Conservation (phyloP, 2,113 vertebrate species). For the Gavialis gangeticus region DNA sequence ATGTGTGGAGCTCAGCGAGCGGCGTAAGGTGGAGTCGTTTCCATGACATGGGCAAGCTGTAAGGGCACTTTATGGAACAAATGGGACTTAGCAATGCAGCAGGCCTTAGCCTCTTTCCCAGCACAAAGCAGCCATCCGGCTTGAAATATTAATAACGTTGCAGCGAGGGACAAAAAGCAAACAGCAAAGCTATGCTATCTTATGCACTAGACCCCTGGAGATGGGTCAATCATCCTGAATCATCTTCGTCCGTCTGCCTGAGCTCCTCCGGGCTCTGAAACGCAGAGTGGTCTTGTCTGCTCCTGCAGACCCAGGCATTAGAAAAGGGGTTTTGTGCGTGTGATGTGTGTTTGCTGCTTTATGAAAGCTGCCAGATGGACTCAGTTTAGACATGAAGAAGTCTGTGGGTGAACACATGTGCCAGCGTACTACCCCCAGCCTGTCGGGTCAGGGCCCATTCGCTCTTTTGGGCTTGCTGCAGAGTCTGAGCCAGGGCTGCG, state of each 20-base stretch:
- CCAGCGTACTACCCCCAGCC: neutral
- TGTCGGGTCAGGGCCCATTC: neutral
- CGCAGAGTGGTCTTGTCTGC: fast-evolving
- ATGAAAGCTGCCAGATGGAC: fast-evolving
- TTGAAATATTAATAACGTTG: neutral
- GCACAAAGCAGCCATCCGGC: neutral
- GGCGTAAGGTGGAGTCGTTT: neutral
- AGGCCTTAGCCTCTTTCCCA: neutral
- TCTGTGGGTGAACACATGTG: fast-evolving
- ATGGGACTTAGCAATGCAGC: neutral
- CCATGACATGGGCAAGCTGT: fast-evolving
- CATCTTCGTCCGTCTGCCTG: fast-evolving
- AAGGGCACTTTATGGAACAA: neutral
- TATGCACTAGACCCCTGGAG: neutral
- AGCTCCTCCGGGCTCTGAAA: neutral
- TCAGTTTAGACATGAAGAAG: fast-evolving
- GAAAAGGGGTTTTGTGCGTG: fast-evolving
- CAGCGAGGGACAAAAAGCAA: neutral
- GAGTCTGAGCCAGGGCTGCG: no score
- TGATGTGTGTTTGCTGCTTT: fast-evolving
- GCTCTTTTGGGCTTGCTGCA: fast-evolving
- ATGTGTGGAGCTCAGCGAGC: conserved; percentile 36
- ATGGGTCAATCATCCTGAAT: neutral
- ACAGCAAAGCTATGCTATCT: neutral
- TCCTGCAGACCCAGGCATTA: neutral